These are phyloP conservation scores for Trematomus loennbergii DNA, from an alignment of 2,113 vertebrate genomes.

Conservation along the genomic window DNA sequence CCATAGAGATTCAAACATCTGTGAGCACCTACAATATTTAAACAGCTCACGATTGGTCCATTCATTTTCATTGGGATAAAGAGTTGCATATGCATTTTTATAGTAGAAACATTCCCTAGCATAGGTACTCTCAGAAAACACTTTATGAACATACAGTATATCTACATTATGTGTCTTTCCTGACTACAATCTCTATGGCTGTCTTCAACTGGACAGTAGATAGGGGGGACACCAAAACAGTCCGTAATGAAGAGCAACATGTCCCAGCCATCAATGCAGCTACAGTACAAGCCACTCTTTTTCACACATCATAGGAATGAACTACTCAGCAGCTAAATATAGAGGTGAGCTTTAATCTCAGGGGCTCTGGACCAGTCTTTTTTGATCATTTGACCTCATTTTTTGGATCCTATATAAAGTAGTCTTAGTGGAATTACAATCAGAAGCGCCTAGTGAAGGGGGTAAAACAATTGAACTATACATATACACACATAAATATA, in stretches of 20 bases:
- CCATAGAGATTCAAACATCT: no score
- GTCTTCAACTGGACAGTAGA: background rate
- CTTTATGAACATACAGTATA: background rate
- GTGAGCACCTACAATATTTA: background rate
- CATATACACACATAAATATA: slow-evolving; percentile 6
- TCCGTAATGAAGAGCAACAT: slow-evolving; percentile 7
- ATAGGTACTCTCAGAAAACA: background rate
- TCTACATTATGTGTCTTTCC: no score
- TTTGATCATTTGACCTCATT: slow-evolving; percentile 77
- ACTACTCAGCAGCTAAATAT: slow-evolving; percentile 62
- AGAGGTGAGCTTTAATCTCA: slow-evolving; percentile 46
- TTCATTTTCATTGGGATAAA: background rate
- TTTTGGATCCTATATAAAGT: slow-evolving; percentile 49
- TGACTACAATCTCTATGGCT: background rate
- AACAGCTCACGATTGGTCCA: background rate
- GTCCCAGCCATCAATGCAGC: slow-evolving; percentile 31
- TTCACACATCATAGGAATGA: slow-evolving; percentile 36
- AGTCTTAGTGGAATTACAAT: slow-evolving; percentile 48
- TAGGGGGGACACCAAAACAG: background rate
- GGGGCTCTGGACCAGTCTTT: slow-evolving; percentile 42
- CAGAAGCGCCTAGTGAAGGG: slow-evolving; percentile 15
- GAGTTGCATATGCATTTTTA: background rate
- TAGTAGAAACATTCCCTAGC: background rate
- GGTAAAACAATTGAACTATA: background rate
- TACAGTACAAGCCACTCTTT: slow-evolving; percentile 29